Percentiles rank a stretch among this genome's conserved stretches.
Conservation (phyloP, 2,888 invertebrate genomes). For the Melanotus villosus region DNA sequence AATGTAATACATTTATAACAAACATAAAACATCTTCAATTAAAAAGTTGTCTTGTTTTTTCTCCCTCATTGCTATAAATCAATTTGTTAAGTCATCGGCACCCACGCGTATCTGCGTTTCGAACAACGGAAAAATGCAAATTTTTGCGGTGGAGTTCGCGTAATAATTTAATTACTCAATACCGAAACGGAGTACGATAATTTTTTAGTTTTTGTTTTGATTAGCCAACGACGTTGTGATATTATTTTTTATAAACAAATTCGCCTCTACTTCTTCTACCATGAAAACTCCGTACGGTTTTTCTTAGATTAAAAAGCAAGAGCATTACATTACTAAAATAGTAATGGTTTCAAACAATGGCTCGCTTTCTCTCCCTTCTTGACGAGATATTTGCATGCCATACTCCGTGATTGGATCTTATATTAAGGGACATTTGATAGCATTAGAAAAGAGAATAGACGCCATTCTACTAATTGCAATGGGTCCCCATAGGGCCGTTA, state of each 20-base stretch:
- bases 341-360: slow-evolving; percentile 28
- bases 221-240: background rate
- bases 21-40: slow-evolving; percentile 48
- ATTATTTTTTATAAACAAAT: too few species aligned
- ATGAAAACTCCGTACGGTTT: too few species aligned
- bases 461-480: slow-evolving; percentile 53
- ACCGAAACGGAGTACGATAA: background rate
- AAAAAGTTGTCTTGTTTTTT: slow-evolving; percentile 46
- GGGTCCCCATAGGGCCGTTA: slow-evolving; percentile 51
- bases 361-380: slow-evolving; percentile 37
- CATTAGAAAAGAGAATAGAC: slow-evolving; percentile 52
- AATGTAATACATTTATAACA: slow-evolving; percentile 41
- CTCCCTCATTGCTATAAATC: slow-evolving; percentile 43
- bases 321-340: slow-evolving; percentile 2
- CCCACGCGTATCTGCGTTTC: slow-evolving; percentile 24
- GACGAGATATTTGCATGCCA: slow-evolving; percentile 53
- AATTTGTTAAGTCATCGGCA: slow-evolving; percentile 48
- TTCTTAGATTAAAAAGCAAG: background rate
- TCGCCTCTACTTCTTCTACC: too few species aligned
- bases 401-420: slow-evolving; percentile 53
- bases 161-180: slow-evolving; percentile 34
- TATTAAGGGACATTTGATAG: slow-evolving; percentile 54
- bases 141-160: slow-evolving; percentile 7
- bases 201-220: slow-evolving; percentile 12
- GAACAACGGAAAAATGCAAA: slow-evolving; percentile 39